Conservation (phyloP, 2,888 invertebrate species). For the Atethmia centrago region DNA sequence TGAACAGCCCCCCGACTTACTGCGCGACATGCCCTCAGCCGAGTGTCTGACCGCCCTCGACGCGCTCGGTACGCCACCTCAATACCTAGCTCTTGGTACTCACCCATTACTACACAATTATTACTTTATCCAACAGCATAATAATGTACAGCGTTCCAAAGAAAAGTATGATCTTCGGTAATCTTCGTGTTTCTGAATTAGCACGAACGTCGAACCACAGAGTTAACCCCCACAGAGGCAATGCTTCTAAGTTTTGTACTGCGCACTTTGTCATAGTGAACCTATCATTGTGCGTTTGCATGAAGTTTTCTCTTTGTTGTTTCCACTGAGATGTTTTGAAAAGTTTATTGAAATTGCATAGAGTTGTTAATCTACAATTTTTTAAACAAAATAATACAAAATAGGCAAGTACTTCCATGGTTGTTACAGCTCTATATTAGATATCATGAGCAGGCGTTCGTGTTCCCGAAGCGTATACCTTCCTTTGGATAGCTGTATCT, state of each 20-base stretch:
- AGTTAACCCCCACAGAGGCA: background rate
- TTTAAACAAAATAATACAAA: background rate
- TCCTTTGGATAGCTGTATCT: background rate
- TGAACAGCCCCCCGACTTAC: constrained; percentile 79
- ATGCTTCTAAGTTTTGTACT: background rate
- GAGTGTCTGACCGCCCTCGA: constrained; percentile 82
- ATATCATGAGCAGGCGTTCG: background rate
- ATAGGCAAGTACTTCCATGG: background rate
- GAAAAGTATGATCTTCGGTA: background rate
- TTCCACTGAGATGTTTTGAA: background rate
- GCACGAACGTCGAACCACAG: background rate
- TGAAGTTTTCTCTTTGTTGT: background rate
- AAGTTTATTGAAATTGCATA: background rate
- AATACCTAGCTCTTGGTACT: constrained; percentile 35
- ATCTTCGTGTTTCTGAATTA: background rate
- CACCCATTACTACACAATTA: constrained; percentile 11
- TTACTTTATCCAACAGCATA: constrained; percentile 10
- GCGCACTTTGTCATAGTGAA: background rate
- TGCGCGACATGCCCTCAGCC: constrained; percentile 81
- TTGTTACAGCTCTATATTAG: background rate
- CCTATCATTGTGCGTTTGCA: background rate
- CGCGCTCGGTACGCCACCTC: constrained; percentile 78
- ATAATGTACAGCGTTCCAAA: background rate
- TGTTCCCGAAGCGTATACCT: background rate
- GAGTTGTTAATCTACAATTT: background rate